phyloP scores from a whole-genome alignment of 2,888 invertebrate species.

The Limnephilus marmoratus region DNA sequence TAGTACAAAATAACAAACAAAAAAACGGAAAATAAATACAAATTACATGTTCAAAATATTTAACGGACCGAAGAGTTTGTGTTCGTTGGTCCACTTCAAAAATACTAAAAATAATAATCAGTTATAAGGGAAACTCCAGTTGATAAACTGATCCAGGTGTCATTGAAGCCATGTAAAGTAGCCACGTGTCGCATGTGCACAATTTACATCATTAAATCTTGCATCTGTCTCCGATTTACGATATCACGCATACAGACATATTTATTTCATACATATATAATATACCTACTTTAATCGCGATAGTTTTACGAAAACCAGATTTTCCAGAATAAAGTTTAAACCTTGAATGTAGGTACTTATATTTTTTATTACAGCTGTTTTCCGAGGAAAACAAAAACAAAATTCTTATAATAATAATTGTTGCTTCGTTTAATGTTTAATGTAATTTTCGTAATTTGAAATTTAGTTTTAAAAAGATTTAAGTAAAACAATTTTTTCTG shows the following conservation, averaged over 20 bases:
- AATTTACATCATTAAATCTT: background rate
- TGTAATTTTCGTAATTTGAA: too few relatives aligned
- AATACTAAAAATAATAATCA: too few relatives aligned
- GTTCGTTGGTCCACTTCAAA: background rate
- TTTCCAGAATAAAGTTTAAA: background rate
- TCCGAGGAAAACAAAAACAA: too few relatives aligned
- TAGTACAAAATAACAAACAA: background rate
- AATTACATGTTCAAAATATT: background rate
- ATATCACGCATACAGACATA: background rate
- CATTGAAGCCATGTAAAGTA: conserved; percentile 18
- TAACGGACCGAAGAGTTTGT: background rate
- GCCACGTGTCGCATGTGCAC: conserved; percentile 16
- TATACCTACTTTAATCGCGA: background rate
- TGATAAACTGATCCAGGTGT: background rate
- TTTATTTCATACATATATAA: background rate
- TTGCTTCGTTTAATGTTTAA: too few relatives aligned
- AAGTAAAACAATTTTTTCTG: too few relatives aligned
- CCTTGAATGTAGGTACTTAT: too few relatives aligned
- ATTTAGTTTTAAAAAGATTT: too few relatives aligned
- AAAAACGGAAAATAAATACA: too few relatives aligned
- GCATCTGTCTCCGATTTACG: conserved; percentile 26
- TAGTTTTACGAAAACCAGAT: background rate
- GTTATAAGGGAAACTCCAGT: background rate
- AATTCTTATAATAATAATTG: too few relatives aligned
- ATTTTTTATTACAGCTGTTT: too few relatives aligned